These are phyloP conservation scores for Hydrophis major DNA, from an alignment of 2,797 vertebrate genomes.

Conservation along the genomic window DNA sequence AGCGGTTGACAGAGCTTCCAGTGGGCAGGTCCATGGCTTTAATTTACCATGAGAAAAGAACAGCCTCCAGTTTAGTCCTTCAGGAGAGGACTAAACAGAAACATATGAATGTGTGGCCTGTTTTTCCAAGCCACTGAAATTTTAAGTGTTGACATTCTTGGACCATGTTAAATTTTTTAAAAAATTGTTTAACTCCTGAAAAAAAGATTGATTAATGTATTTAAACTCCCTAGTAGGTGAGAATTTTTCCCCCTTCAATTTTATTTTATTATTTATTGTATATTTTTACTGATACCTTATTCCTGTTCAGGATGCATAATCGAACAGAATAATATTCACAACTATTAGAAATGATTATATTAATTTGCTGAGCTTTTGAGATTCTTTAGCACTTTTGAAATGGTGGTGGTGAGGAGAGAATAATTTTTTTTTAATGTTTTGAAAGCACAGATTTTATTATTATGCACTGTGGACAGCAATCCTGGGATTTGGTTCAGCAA, in stretches of 20 bases:
- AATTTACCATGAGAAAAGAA: slow-evolving; percentile 61
- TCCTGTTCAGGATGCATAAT: background rate
- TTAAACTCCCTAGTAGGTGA: background rate
- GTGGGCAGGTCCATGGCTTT: slow-evolving; percentile 46
- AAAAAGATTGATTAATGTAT: background rate
- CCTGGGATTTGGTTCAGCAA: background rate
- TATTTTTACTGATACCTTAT: background rate
- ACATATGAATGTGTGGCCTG: background rate
- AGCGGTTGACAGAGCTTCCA: slow-evolving; percentile 64
- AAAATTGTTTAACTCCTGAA: too few species aligned
- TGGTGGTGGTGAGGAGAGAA: background rate
- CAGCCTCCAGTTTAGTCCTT: slow-evolving; percentile 33
- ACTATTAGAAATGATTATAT: background rate
- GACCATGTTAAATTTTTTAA: background rate
- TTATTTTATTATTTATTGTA: background rate
- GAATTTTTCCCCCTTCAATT: background rate
- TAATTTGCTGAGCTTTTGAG: too few species aligned
- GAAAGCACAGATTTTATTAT: background rate
- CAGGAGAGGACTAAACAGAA: background rate
- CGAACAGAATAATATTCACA: background rate
- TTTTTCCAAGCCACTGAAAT: background rate
- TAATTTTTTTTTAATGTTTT: background rate
- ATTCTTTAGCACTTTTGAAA: background rate
- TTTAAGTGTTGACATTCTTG: slow-evolving; percentile 33
- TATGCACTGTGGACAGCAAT: background rate